Evolutionary conservation across 1,140 invertebrate species (phyloP), one percentile per base, ranked within the genome.

Genomic region (Caenorhabditis remanei): DNA sequence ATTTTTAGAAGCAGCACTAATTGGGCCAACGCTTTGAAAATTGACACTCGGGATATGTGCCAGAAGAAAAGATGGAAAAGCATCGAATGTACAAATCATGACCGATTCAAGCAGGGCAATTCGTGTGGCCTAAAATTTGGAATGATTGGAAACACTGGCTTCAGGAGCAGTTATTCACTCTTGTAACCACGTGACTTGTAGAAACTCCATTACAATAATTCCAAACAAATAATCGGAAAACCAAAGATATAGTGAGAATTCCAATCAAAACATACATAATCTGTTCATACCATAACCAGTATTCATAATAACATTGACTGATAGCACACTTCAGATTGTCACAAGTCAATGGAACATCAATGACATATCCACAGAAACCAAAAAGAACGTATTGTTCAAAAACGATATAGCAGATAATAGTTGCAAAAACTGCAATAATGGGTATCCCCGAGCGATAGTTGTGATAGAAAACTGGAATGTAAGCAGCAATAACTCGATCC

Each of bases 1-100:
- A 61, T 61, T 61, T 61, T 24, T 61, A n/a, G 56, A 61, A 61
- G n/a, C 56, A n/a, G 56, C 21, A 61, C 19, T 61, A n/a, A 61
- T n/a, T 61, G 56, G 56, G n/a, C 21, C 19, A 61, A 21, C 21
- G 8, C 5, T 24, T 61, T 8, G 56, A n/a, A 61, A n/a, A 8
- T 9, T n/a, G 19, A 24, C 8, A 21, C 16, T 9, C 21, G 56
- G 21, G 56, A 61, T n/a, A 61, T 61, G 21, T 4, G 56, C 19
- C 4, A 21, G n/a, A n/a, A 21, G n/a, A 21, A 61, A n/a, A 1
- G 21, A n/a, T 61, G 56, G 56, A 9, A 24, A n/a, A n/a, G n/a
- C n/a, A 24, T 61, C 21, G 19, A 61, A 61, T 9, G n/a, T 9
- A 8, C 19, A 61, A 5, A 61, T n/a, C n/a, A 61, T 61, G 4